A percentile compares a stretch with the other conserved stretches of the same genome.
Conservation (phyloP, 2,888 invertebrate genomes). For the Sthenelais limicola region DNA sequence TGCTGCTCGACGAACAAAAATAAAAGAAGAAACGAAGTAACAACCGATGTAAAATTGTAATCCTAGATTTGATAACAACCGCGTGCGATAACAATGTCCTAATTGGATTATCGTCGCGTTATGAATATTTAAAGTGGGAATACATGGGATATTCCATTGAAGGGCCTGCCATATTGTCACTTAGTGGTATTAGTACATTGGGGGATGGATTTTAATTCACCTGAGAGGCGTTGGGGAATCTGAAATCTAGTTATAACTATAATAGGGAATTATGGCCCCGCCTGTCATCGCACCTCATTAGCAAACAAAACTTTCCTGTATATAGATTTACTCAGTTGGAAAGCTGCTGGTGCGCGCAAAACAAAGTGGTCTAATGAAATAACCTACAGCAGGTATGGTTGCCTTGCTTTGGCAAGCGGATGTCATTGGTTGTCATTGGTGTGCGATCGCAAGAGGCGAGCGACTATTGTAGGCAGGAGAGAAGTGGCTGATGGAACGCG, state of each 20-base stretch:
- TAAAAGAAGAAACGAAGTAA: slow-evolving; percentile 14
- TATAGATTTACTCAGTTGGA: neutral
- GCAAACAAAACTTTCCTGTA: neutral
- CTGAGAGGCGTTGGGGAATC: slow-evolving; percentile 20
- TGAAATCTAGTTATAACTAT: slow-evolving; percentile 33
- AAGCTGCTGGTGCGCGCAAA: neutral
- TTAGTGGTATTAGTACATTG: slow-evolving; percentile 20
- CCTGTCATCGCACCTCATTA: neutral
- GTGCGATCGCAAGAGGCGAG: too few species aligned
- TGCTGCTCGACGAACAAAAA: slow-evolving; percentile 11
- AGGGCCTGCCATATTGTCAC: slow-evolving; percentile 31
- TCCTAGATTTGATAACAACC: slow-evolving; percentile 24
- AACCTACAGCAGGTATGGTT: slow-evolving; percentile 21
- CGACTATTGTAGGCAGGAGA: too few species aligned
- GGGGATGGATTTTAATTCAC: slow-evolving; percentile 6
- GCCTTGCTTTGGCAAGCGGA: too few species aligned
- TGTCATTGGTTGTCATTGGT: too few species aligned
- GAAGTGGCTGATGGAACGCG: too few species aligned
- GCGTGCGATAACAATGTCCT: neutral
- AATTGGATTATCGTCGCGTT: slow-evolving; percentile 24
- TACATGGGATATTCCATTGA: slow-evolving; percentile 28
- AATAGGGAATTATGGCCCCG: slow-evolving; percentile 8
- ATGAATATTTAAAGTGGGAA: slow-evolving; percentile 33
- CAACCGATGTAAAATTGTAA: slow-evolving; percentile 36
- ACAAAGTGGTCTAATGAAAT: slow-evolving; percentile 17